phyloP scores from a whole-genome alignment of 2,113 vertebrate species.

The Varanus komodoensis region DNA sequence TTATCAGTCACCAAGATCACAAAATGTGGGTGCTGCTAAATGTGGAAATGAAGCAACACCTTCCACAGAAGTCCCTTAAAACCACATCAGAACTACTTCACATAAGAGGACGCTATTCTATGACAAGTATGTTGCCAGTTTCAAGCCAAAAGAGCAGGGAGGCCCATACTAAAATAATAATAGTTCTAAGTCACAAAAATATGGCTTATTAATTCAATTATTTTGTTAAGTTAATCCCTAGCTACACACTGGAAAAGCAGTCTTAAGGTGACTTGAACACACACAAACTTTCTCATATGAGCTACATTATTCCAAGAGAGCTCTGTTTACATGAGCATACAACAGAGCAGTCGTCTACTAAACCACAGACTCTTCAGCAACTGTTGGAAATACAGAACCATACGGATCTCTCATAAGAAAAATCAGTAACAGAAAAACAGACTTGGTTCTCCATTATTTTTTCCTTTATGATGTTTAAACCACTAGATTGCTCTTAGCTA shows the following conservation, averaged over 20 bases:
- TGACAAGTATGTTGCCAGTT: neutral
- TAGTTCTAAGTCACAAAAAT: neutral
- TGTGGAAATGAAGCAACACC: neutral
- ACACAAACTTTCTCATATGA: neutral
- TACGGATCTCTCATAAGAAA: constrained; percentile 25
- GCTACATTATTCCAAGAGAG: neutral
- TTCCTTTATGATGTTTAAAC: constrained; percentile 31
- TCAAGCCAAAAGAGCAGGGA: neutral
- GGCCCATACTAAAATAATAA: neutral
- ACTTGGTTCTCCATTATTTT: neutral
- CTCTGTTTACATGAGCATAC: neutral
- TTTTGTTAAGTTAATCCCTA: no score
- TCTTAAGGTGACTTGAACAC: neutral
- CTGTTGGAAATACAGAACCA: neutral
- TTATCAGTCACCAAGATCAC: neutral
- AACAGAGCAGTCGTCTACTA: neutral
- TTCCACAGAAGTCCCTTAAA: neutral
- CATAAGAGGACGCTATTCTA: neutral
- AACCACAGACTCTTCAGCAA: no score
- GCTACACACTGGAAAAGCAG: no score
- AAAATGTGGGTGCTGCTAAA: neutral
- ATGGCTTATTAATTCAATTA: no score
- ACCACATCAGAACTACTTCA: neutral
- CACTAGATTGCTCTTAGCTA: constrained; percentile 18
- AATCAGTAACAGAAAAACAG: constrained; percentile 37